These are phyloP conservation scores for Molorchus minor DNA, from an alignment of 2,888 invertebrate species.

Conservation along the genomic window DNA sequence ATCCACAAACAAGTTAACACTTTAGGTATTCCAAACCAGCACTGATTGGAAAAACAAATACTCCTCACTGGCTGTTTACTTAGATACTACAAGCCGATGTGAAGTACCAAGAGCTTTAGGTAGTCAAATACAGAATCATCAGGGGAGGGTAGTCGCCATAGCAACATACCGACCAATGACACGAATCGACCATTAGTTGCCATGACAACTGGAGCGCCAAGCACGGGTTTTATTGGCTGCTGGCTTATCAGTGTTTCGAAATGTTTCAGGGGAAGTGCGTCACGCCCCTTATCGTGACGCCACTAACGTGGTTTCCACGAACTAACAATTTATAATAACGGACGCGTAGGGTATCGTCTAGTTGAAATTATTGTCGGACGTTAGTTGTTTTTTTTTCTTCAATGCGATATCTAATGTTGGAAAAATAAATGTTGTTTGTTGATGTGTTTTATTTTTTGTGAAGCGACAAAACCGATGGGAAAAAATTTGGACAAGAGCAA, in stretches of 20 bases:
- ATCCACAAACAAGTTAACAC: constrained; percentile 65
- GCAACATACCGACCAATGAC: constrained; percentile 51
- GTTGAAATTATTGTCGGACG: constrained; percentile 39
- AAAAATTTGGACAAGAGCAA: background rate
- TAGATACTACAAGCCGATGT: constrained; percentile 65
- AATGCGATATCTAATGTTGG: constrained; percentile 1
- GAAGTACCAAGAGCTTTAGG: constrained; percentile 65
- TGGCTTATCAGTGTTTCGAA: constrained; percentile 34
- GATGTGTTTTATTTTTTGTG: constrained; percentile 23
- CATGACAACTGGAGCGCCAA: constrained; percentile 48
- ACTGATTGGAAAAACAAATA: constrained; percentile 69
- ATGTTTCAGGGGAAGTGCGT: constrained; percentile 36
- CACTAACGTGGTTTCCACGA: constrained; percentile 44
- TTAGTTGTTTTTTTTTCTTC: constrained; percentile 22
- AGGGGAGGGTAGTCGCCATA: constrained; percentile 57
- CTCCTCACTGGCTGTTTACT: constrained; percentile 65
- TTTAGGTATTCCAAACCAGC: constrained; percentile 65
- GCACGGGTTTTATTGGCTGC: constrained; percentile 46
- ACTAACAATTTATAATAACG: constrained; percentile 48
- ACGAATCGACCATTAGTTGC: constrained; percentile 41
- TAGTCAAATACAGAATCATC: constrained; percentile 61
- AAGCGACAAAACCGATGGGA: background rate
- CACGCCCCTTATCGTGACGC: constrained; percentile 40
- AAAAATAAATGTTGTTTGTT: constrained; percentile 23
- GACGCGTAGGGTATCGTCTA: constrained; percentile 44